Percentiles rank a stretch among this genome's conserved stretches.
phyloP scores from a whole-genome alignment of 2,888 invertebrate species.

The Yponomeuta plumbellus region DNA sequence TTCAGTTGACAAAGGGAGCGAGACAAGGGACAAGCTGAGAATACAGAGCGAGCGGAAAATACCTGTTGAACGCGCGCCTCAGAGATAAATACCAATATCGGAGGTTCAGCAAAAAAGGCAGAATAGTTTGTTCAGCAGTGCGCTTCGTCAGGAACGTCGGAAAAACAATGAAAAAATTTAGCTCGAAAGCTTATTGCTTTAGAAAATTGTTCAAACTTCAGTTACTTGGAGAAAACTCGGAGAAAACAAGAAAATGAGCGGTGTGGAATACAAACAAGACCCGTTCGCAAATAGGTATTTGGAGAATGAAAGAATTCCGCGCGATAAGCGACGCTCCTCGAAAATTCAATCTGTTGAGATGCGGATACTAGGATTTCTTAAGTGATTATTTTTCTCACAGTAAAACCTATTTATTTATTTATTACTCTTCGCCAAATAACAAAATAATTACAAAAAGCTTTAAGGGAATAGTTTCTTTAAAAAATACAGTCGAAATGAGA shows the following conservation, averaged over 20 bases:
- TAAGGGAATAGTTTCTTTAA: too few relatives aligned
- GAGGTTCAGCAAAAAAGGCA: background rate
- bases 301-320: constrained; percentile 28
- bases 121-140: background rate
- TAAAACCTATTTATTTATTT: too few relatives aligned
- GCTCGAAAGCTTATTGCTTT: background rate
- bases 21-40: constrained; percentile 29
- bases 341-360: background rate
- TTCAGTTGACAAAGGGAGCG: background rate
- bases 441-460: too few relatives aligned
- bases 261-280: constrained; percentile 15
- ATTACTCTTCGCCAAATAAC: too few relatives aligned
- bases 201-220: background rate
- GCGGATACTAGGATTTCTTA: background rate
- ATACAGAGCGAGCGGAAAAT: constrained; percentile 33
- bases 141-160: background rate
- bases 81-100: background rate
- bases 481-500: too few relatives aligned
- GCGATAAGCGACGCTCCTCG: background rate
- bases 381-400: too few relatives aligned
- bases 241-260: background rate
- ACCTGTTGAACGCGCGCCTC: constrained; percentile 22
- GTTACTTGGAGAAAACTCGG: background rate
- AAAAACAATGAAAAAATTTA: background rate
- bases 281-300: constrained; percentile 40